A percentile compares a stretch with the other conserved stretches of the same genome.
Conservation (phyloP, 2,888 invertebrate genomes). For the Melanostoma mellinum region DNA sequence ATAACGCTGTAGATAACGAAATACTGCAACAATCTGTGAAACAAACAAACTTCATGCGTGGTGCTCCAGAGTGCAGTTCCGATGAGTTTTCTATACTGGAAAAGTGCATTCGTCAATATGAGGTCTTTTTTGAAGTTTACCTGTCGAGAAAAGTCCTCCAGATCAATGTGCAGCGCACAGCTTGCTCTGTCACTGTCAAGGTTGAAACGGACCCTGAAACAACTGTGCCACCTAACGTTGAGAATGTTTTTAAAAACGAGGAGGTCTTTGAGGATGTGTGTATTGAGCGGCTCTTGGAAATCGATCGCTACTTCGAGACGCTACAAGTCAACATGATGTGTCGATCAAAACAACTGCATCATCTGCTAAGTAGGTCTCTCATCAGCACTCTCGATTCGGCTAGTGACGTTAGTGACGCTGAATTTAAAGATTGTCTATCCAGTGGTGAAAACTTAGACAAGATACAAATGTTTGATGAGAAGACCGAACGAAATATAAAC, state of each 20-base stretch:
- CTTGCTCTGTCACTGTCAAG: conserved; percentile 76
- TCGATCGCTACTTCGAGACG: conserved; percentile 82
- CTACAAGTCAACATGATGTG: conserved; percentile 82
- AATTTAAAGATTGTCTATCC: conserved; percentile 75
- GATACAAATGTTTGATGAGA: conserved; percentile 79
- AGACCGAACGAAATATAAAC: conserved; percentile 77
- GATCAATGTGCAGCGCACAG: conserved; percentile 74
- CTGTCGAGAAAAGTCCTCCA: conserved; percentile 73
- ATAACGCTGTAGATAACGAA: conserved; percentile 20
- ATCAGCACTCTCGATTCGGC: conserved; percentile 72
- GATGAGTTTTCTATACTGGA: conserved; percentile 83
- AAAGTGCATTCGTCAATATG: conserved; percentile 84
- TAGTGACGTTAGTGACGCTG: conserved; percentile 80
- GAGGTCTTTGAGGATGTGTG: conserved; percentile 82
- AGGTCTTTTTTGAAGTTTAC: conserved; percentile 83
- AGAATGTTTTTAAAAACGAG: conserved; percentile 79
- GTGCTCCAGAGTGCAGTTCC: conserved; percentile 72
- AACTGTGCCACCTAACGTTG: conserved; percentile 71
- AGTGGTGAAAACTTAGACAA: conserved; percentile 77
- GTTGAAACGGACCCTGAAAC: conserved; percentile 73
- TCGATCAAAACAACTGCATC: conserved; percentile 82
- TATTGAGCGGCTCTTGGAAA: conserved; percentile 78
- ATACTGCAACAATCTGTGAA: conserved; percentile 34
- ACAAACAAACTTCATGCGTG: conserved; percentile 58
- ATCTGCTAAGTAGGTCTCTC: conserved; percentile 79